Evolutionary conservation across 2,797 vertebrate species (phyloP).

Genomic region (Melanogrammus aeglefinus): DNA sequence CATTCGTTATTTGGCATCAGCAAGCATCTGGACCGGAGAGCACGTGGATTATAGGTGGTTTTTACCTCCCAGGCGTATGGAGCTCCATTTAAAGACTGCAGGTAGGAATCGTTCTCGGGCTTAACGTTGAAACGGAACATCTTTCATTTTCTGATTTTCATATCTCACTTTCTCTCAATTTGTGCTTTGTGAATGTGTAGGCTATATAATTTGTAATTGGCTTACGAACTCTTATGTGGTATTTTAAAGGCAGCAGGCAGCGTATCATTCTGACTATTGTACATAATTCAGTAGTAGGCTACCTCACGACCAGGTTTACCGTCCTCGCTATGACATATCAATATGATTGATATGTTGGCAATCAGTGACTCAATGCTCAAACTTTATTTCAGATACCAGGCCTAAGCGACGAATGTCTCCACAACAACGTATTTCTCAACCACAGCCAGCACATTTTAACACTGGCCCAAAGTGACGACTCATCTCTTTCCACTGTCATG

Average conservation of each 20-base stretch:
- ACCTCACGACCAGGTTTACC: too few relatives aligned
- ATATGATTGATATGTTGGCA: too few relatives aligned
- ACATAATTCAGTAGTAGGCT: too few relatives aligned
- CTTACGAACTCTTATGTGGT: background rate
- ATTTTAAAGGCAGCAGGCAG: background rate
- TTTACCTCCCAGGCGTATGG: background rate
- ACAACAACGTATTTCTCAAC: conserved; percentile 21
- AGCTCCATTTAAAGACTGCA: background rate
- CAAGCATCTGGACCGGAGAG: too few relatives aligned
- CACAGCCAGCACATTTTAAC: conserved; percentile 7
- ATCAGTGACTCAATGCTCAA: background rate
- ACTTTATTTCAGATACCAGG: background rate
- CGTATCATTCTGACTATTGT: too few relatives aligned
- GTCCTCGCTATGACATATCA: too few relatives aligned
- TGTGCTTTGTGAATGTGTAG: background rate
- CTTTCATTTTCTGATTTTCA: background rate
- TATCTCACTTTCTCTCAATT: background rate
- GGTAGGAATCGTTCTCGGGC: background rate
- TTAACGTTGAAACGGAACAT: conserved; percentile 34
- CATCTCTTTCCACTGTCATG: conserved; percentile 67
- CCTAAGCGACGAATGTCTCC: conserved; percentile 17
- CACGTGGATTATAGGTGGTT: background rate
- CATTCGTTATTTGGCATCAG: too few relatives aligned
- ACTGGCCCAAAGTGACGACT: conserved; percentile 28
- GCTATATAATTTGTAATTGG: background rate